A percentile compares a stretch with the other conserved stretches of the same genome.
These are phyloP conservation scores for Erynnis tages DNA, from an alignment of 2,888 invertebrate species.

Conservation along the genomic window DNA sequence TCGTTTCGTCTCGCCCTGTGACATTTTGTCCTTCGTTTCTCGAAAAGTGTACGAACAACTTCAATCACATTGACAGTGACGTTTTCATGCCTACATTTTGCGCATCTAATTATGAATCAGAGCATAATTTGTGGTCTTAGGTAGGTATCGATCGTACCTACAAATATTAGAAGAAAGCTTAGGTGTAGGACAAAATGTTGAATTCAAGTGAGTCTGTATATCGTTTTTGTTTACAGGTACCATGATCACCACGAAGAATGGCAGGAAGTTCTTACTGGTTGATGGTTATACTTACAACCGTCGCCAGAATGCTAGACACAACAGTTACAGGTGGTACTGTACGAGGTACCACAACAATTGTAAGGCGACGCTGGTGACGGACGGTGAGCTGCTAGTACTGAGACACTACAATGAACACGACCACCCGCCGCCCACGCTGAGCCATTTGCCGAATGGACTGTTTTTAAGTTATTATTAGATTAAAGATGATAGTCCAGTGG, in stretches of 20 bases:
- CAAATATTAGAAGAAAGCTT: too few relatives aligned
- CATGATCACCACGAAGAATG: constrained; percentile 30
- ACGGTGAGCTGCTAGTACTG: constrained; percentile 20
- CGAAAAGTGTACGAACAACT: too few relatives aligned
- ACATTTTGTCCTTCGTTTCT: too few relatives aligned
- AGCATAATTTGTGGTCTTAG: too few relatives aligned
- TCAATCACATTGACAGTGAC: too few relatives aligned
- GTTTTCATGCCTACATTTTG: too few relatives aligned
- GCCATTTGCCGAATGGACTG: background rate
- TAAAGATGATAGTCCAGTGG: background rate
- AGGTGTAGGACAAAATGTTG: too few relatives aligned
- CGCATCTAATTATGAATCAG: too few relatives aligned
- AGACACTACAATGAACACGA: constrained; percentile 31
- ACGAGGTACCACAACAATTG: constrained; percentile 42
- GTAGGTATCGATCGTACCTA: too few relatives aligned
- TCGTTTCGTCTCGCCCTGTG: too few relatives aligned
- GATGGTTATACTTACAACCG: constrained; percentile 32
- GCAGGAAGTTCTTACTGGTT: constrained; percentile 27
- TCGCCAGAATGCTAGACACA: constrained; percentile 26
- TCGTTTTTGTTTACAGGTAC: constrained; percentile 23
- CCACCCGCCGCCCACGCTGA: constrained; percentile 32
- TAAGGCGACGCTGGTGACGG: constrained; percentile 37
- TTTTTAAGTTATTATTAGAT: background rate
- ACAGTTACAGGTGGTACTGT: constrained; percentile 41
- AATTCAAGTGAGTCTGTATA: too few relatives aligned